A percentile compares a stretch with the other conserved stretches of the same genome.
Conservation (phyloP, 2,113 vertebrate species). For the Mesembrinibis cayennensis region DNA sequence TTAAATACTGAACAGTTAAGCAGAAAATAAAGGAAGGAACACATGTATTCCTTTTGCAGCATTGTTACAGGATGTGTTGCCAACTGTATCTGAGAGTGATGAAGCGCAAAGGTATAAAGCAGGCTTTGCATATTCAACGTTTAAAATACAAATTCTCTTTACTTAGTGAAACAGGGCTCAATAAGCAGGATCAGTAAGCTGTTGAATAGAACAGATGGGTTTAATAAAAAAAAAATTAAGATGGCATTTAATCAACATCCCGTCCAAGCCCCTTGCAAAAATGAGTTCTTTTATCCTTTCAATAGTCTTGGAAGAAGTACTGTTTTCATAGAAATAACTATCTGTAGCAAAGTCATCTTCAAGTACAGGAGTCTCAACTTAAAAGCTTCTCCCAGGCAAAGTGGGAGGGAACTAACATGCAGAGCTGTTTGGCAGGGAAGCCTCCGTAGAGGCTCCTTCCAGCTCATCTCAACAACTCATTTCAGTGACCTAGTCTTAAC, state of each 20-base stretch:
- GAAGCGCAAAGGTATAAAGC: not conserved
- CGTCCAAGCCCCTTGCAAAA: not conserved
- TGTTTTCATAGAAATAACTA: not conserved
- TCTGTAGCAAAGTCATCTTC: not conserved
- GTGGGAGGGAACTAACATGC: not conserved
- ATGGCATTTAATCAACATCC: not conserved
- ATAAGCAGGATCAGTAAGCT: not conserved
- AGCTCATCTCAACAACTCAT: not conserved
- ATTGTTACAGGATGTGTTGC: not conserved
- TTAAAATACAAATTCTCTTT: not conserved
- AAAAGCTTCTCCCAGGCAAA: not conserved
- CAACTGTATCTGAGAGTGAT: not conserved
- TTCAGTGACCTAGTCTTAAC: not conserved
- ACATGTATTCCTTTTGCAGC: not conserved
- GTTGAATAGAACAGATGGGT: not conserved
- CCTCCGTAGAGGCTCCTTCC: not conserved
- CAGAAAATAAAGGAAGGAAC: not conserved
- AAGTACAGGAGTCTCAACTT: not conserved
- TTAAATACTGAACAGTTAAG: not conserved
- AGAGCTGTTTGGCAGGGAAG: not conserved
- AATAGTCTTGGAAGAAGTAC: not conserved
- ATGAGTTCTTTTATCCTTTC: not conserved
- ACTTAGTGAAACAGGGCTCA: not conserved
- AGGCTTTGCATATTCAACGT: not conserved
- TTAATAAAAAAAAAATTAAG: not conserved